Conservation (phyloP, 1,140 invertebrate genomes). For the Ylistrum balloti region DNA sequence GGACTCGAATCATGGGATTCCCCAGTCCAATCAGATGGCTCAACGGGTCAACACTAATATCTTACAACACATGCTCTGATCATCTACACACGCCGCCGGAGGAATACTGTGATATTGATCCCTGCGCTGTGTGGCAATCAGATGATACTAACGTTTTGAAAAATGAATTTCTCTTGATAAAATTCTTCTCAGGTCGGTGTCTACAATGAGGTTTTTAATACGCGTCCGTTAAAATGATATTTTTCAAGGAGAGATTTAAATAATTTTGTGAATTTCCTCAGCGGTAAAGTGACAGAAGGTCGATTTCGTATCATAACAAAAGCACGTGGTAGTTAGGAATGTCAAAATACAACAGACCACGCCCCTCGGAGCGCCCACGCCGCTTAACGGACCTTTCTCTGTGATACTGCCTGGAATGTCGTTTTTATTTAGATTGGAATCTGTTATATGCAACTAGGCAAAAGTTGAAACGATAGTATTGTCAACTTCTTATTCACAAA, state of each 20-base stretch:
- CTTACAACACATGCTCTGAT: slow-evolving; percentile 61
- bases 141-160: slow-evolving; percentile 13
- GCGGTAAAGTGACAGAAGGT: slow-evolving; percentile 13
- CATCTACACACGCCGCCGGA: slow-evolving; percentile 56
- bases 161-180: slow-evolving; percentile 40
- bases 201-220: neutral
- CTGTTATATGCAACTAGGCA: neutral
- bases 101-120: neutral
- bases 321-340: neutral
- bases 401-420: neutral
- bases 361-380: neutral
- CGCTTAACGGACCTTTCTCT: neutral
- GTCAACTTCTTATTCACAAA: neutral
- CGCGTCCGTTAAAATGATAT: neutral
- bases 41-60: slow-evolving; percentile 60
- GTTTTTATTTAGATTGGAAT: neutral
- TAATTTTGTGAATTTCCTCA: neutral
- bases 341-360: slow-evolving; percentile 12
- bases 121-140: slow-evolving; percentile 27
- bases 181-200: neutral
- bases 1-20: slow-evolving; percentile 53
- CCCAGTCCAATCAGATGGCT: slow-evolving; percentile 57
- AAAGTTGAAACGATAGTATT: neutral
- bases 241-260: slow-evolving; percentile 13
- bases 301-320: slow-evolving; percentile 8